Conservation (phyloP, 1,140 invertebrate genomes). For the Branchinecta lindahli region DNA sequence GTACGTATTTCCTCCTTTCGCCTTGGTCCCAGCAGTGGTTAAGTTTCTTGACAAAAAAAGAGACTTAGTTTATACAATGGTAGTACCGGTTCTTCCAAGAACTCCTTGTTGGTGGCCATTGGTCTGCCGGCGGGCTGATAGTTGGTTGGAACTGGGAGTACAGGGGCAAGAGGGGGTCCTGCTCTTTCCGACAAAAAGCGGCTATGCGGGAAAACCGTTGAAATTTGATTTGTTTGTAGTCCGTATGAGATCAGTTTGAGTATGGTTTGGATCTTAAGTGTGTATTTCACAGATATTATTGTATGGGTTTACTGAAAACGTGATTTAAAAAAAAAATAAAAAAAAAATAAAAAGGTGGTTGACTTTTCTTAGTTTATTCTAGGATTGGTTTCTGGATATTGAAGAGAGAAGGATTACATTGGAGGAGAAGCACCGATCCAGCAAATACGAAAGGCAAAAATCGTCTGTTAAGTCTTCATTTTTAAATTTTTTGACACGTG, state of each 20-base stretch:
- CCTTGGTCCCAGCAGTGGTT: neutral
- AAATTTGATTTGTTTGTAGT: slow-evolving; percentile 5
- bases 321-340: neutral
- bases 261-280: no score
- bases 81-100: neutral
- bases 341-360: neutral
- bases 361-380: neutral
- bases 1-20: neutral
- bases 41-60: neutral
- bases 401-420: slow-evolving; percentile 4
- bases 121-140: neutral
- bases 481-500: neutral
- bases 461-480: neutral
- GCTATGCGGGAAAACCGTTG: neutral
- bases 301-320: neutral
- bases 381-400: neutral
- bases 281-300: neutral
- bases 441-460: slow-evolving; percentile 6
- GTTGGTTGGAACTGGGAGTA: neutral
- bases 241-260: neutral
- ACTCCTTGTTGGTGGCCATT: neutral
- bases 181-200: neutral
- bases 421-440: neutral
- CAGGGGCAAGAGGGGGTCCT: neutral
- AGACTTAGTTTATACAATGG: neutral